Conservation (phyloP, 2,797 vertebrate genomes). For the Darevskia mixta region DNA sequence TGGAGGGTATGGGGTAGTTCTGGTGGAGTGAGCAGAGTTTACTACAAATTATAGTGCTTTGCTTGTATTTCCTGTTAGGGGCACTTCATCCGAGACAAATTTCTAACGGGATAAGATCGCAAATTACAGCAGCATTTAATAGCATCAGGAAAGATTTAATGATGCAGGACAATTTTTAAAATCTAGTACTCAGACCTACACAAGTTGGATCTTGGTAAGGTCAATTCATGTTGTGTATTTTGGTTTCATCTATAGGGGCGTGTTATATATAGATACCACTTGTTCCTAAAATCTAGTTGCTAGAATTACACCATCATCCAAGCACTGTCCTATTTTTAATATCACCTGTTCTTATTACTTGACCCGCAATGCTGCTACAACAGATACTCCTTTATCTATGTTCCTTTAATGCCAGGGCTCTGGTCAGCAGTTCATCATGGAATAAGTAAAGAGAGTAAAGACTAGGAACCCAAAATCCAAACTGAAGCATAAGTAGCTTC, state of each 20-base stretch:
- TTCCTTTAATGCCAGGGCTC: background rate
- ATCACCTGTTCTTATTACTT: background rate
- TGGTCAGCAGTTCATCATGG: background rate
- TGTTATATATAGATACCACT: background rate
- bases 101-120: background rate
- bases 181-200: background rate
- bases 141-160: background rate
- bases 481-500: constrained; percentile 11
- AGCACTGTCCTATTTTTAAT: background rate
- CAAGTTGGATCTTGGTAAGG: background rate
- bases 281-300: background rate
- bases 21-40: background rate
- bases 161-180: background rate
- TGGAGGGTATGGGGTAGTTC: background rate
- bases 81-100: background rate
- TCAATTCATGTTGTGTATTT: background rate
- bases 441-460: background rate
- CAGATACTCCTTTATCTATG: background rate
- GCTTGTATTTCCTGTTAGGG: background rate
- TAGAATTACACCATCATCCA: background rate
- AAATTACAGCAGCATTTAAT: background rate
- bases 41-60: background rate
- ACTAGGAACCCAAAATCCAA: background rate
- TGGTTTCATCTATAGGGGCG: background rate
- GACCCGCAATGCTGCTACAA: background rate